phyloP scores from a whole-genome alignment of 2,797 vertebrate species.

The Phataginus tricuspis region DNA sequence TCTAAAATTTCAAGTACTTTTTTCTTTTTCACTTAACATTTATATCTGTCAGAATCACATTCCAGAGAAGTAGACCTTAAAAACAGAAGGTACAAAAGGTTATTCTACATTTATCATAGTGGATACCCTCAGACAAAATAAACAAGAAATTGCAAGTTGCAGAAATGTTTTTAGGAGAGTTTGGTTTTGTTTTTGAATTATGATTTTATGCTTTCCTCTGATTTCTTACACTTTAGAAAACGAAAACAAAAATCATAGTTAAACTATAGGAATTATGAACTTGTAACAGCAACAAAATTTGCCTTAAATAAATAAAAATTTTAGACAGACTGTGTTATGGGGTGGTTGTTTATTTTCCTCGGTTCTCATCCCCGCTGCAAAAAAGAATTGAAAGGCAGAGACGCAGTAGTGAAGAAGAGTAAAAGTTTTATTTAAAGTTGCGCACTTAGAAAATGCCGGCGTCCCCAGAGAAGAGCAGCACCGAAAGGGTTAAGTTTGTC shows the following conservation, averaged over 20 bases:
- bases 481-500: too few species aligned
- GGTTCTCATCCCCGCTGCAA: too few species aligned
- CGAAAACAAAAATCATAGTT: neutral
- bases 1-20: slow-evolving; percentile 32
- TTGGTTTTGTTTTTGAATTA: neutral
- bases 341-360: too few species aligned
- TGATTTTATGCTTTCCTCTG: neutral
- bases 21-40: slow-evolving; percentile 23
- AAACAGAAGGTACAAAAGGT: neutral
- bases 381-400: too few species aligned
- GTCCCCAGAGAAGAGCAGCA: too few species aligned
- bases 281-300: neutral
- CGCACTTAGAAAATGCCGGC: too few species aligned
- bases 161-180: neutral
- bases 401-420: too few species aligned
- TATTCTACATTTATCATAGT: neutral
- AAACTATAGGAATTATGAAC: neutral
- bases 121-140: neutral
- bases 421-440: too few species aligned
- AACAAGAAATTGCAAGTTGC: neutral
- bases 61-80: slow-evolving; percentile 2
- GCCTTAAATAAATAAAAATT: slow-evolving; percentile 1
- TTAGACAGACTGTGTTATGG: neutral
- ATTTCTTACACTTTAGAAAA: neutral
- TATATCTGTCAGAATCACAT: neutral